phyloP scores from a whole-genome alignment of 2,797 vertebrate species.

The Miichthys miiuy region DNA sequence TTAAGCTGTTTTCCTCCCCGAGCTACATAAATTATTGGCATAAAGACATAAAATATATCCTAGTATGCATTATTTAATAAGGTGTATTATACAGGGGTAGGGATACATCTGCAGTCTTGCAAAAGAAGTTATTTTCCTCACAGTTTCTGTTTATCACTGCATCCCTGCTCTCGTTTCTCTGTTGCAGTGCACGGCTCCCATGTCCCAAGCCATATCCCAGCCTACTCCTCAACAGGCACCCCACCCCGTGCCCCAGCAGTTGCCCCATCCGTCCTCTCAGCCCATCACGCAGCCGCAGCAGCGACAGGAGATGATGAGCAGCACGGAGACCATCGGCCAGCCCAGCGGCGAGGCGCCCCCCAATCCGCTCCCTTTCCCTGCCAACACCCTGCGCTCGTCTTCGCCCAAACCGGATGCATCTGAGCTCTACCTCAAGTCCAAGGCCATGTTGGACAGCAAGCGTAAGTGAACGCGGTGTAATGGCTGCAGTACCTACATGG shows the following conservation, averaged over 20 bases:
- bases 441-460: slow-evolving; percentile 93
- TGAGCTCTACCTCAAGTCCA: slow-evolving; percentile 97
- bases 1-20: neutral
- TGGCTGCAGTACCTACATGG: neutral
- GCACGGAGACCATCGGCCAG: slow-evolving; percentile 85
- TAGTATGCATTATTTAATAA: neutral
- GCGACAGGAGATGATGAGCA: slow-evolving; percentile 86
- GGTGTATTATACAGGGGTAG: neutral
- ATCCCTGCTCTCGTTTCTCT: slow-evolving; percentile 7
- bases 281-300: slow-evolving; percentile 54
- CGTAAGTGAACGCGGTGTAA: slow-evolving; percentile 86
- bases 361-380: slow-evolving; percentile 88
- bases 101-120: too few relatives aligned
- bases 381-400: slow-evolving; percentile 84
- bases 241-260: slow-evolving; percentile 51
- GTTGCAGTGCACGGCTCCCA: slow-evolving; percentile 71
- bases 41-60: neutral
- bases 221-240: slow-evolving; percentile 48
- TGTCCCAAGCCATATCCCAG: slow-evolving; percentile 65
- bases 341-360: slow-evolving; percentile 76
- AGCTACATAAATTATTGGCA: slow-evolving; percentile 1
- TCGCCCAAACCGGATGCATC: slow-evolving; percentile 96
- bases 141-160: neutral
- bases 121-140: too few relatives aligned
- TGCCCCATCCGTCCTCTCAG: slow-evolving; percentile 47